These are phyloP conservation scores for Tympanoctomys barrerae DNA, from an alignment of 2,797 vertebrate genomes.

Conservation along the genomic window DNA sequence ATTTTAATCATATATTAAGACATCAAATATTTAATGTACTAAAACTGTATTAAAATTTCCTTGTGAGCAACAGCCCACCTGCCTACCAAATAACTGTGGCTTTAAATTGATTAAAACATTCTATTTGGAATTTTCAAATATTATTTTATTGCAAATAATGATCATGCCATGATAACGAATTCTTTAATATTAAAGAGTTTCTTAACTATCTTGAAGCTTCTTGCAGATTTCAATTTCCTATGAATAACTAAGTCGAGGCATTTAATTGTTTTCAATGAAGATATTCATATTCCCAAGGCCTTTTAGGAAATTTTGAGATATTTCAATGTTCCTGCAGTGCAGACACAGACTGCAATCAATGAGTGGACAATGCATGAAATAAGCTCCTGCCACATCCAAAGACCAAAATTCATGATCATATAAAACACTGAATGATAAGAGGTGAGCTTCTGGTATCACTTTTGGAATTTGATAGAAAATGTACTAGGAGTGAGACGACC, in stretches of 20 bases:
- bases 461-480: not conserved
- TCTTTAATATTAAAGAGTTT: not conserved
- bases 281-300: not conserved
- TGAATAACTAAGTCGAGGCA: not conserved
- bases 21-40: not conserved
- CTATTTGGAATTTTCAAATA: not conserved
- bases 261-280: not conserved
- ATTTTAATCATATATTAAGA: conserved; percentile 19
- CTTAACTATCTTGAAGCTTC: not conserved
- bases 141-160: not conserved
- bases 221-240: not conserved
- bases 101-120: not conserved
- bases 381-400: not conserved
- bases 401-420: not conserved
- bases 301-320: not conserved
- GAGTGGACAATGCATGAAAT: not conserved
- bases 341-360: not conserved
- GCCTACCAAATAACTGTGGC: not conserved
- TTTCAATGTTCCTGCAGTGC: not conserved
- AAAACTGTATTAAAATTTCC: not conserved
- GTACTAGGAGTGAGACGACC: too few species aligned
- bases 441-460: not conserved
- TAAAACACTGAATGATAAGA: not conserved
- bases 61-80: not conserved
- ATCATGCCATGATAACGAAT: not conserved